phyloP scores from a whole-genome alignment of 2,888 invertebrate species.

The Spodoptera picta region DNA sequence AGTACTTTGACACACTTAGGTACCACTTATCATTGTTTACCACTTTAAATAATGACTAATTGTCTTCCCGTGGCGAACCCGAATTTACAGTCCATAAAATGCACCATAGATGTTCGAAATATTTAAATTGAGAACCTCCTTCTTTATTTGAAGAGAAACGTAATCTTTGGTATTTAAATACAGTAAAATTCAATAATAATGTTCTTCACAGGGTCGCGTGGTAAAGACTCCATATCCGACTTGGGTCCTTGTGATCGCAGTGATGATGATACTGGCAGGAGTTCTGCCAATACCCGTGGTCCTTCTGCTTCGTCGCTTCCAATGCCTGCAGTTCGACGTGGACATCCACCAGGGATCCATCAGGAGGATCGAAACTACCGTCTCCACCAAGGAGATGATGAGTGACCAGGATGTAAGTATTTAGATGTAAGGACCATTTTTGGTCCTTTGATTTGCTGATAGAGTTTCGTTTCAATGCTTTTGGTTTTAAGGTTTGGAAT shows the following conservation, averaged over 20 bases:
- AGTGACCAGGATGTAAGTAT: slow-evolving; percentile 96
- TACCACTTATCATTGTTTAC: no score
- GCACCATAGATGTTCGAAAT: no score
- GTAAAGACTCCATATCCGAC: slow-evolving; percentile 92
- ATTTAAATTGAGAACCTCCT: no score
- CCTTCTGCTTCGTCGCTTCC: slow-evolving; percentile 95
- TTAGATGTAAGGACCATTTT: background rate
- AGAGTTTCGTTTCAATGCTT: background rate
- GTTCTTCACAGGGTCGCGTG: slow-evolving; percentile 90
- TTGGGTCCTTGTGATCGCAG: slow-evolving; percentile 94
- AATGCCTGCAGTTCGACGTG: slow-evolving; percentile 95
- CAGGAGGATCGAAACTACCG: slow-evolving; percentile 96
- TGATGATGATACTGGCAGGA: slow-evolving; percentile 93
- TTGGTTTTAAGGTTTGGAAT: background rate
- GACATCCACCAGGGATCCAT: slow-evolving; percentile 98
- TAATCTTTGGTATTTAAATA: no score
- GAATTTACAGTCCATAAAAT: no score
- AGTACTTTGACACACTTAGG: no score
- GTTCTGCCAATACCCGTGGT: slow-evolving; percentile 95
- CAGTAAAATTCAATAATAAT: background rate
- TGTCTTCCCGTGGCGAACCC: no score
- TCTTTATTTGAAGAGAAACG: no score
- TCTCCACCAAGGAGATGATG: slow-evolving; percentile 98
- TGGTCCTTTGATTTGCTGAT: background rate
- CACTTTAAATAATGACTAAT: no score